Conservation (phyloP, 2,113 vertebrate genomes). For the Ammodytes dubius region DNA sequence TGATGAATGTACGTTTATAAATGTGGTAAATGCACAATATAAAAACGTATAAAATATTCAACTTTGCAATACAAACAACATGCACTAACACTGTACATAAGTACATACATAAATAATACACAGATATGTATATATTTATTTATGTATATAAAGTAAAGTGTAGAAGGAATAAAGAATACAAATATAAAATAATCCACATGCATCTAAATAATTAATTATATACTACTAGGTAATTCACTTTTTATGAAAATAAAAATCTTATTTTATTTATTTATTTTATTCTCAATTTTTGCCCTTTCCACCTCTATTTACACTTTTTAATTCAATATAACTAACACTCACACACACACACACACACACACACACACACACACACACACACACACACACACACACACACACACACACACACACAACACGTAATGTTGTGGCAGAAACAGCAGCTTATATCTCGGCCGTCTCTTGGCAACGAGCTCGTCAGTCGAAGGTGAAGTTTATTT, state of each 20-base stretch:
- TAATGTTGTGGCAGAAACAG: background rate
- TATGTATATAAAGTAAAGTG: background rate
- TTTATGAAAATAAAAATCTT: background rate
- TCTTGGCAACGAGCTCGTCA: conserved; percentile 36
- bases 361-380: too few species aligned
- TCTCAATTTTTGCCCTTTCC: background rate
- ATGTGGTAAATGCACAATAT: background rate
- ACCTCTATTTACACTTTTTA: background rate
- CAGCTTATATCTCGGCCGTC: conserved; percentile 4
- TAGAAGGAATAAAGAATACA: background rate
- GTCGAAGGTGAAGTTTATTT: conserved; percentile 56
- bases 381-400: too few species aligned
- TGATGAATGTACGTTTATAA: background rate
- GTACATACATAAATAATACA: background rate
- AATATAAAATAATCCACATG: too few species aligned
- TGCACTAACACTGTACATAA: too few species aligned
- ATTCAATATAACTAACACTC: background rate
- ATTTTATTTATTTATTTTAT: background rate
- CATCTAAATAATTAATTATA: too few species aligned
- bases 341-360: too few species aligned
- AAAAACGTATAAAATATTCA: background rate
- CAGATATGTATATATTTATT: background rate
- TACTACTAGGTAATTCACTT: background rate
- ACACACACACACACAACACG: too few species aligned
- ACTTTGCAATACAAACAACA: background rate